phyloP scores from a whole-genome alignment of 2,113 vertebrate species.

The Notiomystis cincta region DNA sequence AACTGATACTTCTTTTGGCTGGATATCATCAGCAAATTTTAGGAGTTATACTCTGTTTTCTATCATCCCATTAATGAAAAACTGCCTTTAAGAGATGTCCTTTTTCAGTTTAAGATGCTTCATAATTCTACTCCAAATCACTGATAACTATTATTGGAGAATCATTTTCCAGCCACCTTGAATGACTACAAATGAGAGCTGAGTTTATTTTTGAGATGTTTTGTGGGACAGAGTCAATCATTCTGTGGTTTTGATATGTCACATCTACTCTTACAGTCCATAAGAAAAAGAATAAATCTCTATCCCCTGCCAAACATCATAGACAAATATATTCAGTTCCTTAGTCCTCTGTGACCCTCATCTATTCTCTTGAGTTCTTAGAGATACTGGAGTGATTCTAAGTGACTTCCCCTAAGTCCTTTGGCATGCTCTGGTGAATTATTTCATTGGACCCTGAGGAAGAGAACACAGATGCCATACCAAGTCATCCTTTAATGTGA shows the following conservation, averaged over 20 bases:
- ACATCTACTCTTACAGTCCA: background rate
- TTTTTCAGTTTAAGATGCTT: background rate
- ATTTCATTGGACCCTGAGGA: background rate
- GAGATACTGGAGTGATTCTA: background rate
- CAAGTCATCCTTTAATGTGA: background rate
- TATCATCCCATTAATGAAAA: background rate
- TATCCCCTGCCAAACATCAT: background rate
- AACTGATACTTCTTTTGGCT: background rate
- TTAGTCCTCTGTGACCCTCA: background rate
- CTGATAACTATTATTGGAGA: background rate
- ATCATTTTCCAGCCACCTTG: background rate
- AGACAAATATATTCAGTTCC: background rate
- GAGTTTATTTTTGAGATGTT: background rate
- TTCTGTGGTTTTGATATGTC: background rate
- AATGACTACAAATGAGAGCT: background rate
- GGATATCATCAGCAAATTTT: background rate
- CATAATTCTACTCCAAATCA: background rate
- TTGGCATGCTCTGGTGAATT: background rate
- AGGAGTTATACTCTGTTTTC: background rate
- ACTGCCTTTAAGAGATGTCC: rapidly evolving
- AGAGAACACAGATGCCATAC: background rate
- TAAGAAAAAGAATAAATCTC: background rate
- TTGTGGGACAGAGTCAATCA: background rate
- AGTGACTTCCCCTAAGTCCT: background rate
- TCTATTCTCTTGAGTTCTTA: background rate